A percentile compares a stretch with the other conserved stretches of the same genome.
Evolutionary conservation across 2,888 invertebrate species (phyloP).

Genomic region (Lasioglossum calceatum): DNA sequence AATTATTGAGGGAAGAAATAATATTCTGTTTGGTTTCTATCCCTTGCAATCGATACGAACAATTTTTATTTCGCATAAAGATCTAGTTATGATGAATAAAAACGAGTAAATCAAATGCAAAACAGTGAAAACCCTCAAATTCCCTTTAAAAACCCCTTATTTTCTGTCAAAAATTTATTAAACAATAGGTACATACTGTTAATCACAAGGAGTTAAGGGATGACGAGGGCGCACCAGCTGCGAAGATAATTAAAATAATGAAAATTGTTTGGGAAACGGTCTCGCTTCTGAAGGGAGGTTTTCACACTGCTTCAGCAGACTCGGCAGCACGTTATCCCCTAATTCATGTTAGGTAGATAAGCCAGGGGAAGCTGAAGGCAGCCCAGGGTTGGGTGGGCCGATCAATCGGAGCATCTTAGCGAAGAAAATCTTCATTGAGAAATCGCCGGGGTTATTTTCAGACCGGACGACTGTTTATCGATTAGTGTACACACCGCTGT

Average conservation of each 20-base stretch:
- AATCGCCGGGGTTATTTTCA: slow-evolving; percentile 48
- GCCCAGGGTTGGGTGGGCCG: background rate
- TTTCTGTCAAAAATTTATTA: background rate
- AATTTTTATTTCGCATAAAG: too few relatives aligned
- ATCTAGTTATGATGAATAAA: too few relatives aligned
- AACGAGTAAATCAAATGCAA: too few relatives aligned
- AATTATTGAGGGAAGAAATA: too few relatives aligned
- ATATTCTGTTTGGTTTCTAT: too few relatives aligned
- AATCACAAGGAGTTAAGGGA: background rate
- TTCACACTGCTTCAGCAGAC: background rate
- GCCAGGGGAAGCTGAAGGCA: background rate
- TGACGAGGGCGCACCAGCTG: too few relatives aligned
- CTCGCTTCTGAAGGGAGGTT: background rate
- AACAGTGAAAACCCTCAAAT: too few relatives aligned
- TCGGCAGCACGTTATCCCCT: background rate
- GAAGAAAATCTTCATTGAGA: slow-evolving; percentile 38
- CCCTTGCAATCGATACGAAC: too few relatives aligned
- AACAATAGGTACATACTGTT: background rate
- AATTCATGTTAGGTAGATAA: background rate
- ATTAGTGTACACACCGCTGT: slow-evolving; percentile 42
- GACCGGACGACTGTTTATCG: slow-evolving; percentile 48
- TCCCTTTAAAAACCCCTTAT: too few relatives aligned
- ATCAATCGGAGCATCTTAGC: background rate
- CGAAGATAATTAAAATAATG: background rate
- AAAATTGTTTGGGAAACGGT: background rate